Evolutionary conservation across 1,140 invertebrate genomes (phyloP).

Genomic region (Telenomus remus): DNA sequence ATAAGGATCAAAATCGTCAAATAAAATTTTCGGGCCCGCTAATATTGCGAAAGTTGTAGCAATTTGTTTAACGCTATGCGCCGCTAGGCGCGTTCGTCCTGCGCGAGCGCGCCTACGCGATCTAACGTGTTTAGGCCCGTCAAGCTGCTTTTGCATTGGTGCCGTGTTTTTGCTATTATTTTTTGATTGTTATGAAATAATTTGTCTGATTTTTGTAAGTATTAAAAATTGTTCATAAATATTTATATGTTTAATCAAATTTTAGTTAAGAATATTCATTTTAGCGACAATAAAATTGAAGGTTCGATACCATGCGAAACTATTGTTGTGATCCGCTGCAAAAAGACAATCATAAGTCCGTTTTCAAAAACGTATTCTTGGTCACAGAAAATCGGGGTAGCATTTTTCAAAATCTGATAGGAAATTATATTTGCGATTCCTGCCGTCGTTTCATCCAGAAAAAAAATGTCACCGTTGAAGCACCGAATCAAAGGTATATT

Average conservation of each 20-base stretch:
- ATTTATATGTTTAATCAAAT: too few relatives aligned
- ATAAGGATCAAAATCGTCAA: not conserved
- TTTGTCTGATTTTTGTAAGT: too few relatives aligned
- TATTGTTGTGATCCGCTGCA: constrained; percentile 8
- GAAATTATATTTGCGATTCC: not conserved
- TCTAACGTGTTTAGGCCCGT: too few relatives aligned
- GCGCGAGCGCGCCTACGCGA: too few relatives aligned
- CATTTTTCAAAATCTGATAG: constrained; percentile 17
- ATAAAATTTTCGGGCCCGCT: not conserved
- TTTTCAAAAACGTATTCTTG: constrained; percentile 17
- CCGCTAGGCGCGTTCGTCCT: too few relatives aligned
- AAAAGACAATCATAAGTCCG: constrained; percentile 14
- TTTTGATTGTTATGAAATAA: too few relatives aligned
- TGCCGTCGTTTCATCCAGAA: not conserved
- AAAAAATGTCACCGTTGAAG: not conserved
- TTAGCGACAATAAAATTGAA: not conserved
- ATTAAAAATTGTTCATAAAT: too few relatives aligned
- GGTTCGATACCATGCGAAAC: not conserved
- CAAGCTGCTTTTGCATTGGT: too few relatives aligned
- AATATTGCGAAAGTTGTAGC: not conserved
- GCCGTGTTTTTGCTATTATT: too few relatives aligned
- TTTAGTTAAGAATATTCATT: too few relatives aligned
- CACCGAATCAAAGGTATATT: not conserved
- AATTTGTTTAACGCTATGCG: not conserved
- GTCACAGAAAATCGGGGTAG: constrained; percentile 6